Evolutionary conservation across 2,888 invertebrate species (phyloP).

Genomic region (Bugulina stolonifera): DNA sequence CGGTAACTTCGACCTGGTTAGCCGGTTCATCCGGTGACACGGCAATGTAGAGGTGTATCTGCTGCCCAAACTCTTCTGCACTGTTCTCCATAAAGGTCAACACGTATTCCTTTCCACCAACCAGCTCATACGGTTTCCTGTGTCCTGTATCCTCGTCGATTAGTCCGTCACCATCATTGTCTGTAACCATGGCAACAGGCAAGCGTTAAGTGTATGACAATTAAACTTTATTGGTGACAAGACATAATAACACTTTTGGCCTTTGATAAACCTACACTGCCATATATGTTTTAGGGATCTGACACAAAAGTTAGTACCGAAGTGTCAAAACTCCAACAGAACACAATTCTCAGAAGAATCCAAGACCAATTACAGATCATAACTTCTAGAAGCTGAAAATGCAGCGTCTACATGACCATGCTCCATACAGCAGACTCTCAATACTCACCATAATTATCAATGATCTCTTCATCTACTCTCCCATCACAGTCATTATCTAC

Average conservation of each 20-base stretch:
- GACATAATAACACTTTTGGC: too few species aligned
- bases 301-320: too few species aligned
- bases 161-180: constrained; percentile 13
- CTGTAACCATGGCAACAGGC: constrained; percentile 1
- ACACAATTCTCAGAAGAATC: too few species aligned
- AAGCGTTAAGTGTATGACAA: too few species aligned
- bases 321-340: too few species aligned
- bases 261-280: too few species aligned
- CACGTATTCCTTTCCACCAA: constrained; percentile 15
- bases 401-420: too few species aligned
- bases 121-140: constrained; percentile 17
- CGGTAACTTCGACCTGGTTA: neutral
- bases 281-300: too few species aligned
- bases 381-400: too few species aligned
- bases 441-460: constrained; percentile 16
- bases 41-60: constrained; percentile 4
- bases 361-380: too few species aligned
- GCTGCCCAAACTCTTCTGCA: neutral
- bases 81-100: constrained; percentile 14
- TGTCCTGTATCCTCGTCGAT: neutral
- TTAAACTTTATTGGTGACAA: too few species aligned
- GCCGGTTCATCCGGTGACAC: neutral
- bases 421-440: too few species aligned
- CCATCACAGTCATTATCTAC: constrained; percentile 25
- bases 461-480: constrained; percentile 18